These are phyloP conservation scores for Philaenus spumarius DNA, from an alignment of 1,140 invertebrate species.

Conservation along the genomic window DNA sequence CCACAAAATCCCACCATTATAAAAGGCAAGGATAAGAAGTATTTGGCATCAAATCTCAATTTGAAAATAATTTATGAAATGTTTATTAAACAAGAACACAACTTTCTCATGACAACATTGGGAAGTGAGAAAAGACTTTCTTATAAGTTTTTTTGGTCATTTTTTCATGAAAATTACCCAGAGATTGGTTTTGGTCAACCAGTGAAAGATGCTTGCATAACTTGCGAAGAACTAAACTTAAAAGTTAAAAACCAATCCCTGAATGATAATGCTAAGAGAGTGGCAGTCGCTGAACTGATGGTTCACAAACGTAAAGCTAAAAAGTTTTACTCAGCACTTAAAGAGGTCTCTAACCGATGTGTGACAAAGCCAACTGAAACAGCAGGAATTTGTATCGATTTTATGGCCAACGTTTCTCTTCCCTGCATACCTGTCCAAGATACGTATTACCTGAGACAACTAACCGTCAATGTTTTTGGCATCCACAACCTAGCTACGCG, in stretches of 20 bases:
- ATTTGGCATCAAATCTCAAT: too few relatives aligned
- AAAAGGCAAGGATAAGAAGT: too few relatives aligned
- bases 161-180: too few relatives aligned
- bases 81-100: too few relatives aligned
- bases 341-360: background rate
- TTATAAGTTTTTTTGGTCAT: too few relatives aligned
- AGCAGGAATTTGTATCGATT: conserved; percentile 19
- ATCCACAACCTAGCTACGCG: conserved; percentile 21
- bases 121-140: too few relatives aligned
- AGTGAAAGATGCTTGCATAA: conserved; percentile 3
- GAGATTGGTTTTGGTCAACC: conserved; percentile 1
- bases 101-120: too few relatives aligned
- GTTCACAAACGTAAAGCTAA: conserved; percentile 12
- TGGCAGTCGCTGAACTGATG: conserved; percentile 2
- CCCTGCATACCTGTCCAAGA: conserved; percentile 22
- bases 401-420: conserved; percentile 23
- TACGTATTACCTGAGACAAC: conserved; percentile 24
- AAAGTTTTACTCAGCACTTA: conserved; percentile 4
- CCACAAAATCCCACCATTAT: too few relatives aligned
- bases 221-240: background rate
- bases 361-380: background rate
- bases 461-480: conserved; percentile 22
- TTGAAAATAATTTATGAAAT: too few relatives aligned
- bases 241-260: conserved; percentile 1
- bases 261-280: conserved; percentile 7